Conservation (phyloP, 2,113 vertebrate species). For the Eulemur rufifrons region DNA sequence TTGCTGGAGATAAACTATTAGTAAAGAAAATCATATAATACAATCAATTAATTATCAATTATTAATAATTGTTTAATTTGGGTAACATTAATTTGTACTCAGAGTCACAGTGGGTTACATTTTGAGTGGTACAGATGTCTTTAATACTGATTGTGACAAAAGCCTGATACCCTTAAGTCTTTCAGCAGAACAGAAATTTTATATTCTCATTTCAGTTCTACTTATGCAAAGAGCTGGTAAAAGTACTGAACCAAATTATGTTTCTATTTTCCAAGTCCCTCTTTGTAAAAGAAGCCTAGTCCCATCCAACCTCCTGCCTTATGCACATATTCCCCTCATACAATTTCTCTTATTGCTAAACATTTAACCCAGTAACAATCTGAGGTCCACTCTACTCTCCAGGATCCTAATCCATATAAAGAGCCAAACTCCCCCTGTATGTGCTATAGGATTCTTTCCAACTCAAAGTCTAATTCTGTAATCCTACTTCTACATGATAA, state of each 20-base stretch:
- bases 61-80: neutral
- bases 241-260: neutral
- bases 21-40: neutral
- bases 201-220: neutral
- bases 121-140: neutral
- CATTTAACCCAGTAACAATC: neutral
- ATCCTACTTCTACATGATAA: neutral
- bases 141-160: neutral
- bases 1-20: neutral
- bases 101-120: neutral
- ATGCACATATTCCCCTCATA: neutral
- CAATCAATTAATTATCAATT: neutral
- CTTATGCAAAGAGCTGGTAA: neutral
- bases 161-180: neutral
- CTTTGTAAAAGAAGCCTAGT: neutral
- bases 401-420: neutral
- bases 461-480: neutral
- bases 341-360: neutral
- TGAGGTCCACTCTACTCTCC: neutral
- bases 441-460: neutral
- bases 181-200: neutral
- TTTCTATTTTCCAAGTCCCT: neutral
- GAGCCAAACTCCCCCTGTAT: neutral
- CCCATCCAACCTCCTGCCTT: too few relatives aligned
- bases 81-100: neutral